Evolutionary conservation across 2,888 invertebrate species (phyloP), one percentile per base, ranked within the genome.

Genomic region (Mycalesis mineus): DNA sequence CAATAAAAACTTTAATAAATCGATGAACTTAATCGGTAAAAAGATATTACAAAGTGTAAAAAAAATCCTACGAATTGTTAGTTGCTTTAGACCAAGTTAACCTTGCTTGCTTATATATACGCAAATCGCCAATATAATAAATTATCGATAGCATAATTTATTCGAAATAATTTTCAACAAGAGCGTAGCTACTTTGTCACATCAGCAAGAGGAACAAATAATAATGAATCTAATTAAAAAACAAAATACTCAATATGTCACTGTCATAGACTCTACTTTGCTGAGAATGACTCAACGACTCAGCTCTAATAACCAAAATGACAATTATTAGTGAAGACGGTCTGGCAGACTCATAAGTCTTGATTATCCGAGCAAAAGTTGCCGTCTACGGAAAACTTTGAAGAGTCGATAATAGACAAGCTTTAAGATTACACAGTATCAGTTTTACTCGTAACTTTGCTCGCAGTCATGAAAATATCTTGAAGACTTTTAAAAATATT

Each of bases 271-370:
- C 53, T 59, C 58, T 63, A 60, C 65, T 66, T 67, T 63, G 56
- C 52, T 51, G 58, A 58, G 61, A 66, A 65, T 64, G 65, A 22
- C 22, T 22, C 22, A n/a, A n/a, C n/a, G 36, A 64, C 57, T 51
- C 56, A 57, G 55, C 63, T 65, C 62, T 68, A 76, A 78, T 80
- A 76, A 75, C 73, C 61, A 66, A 77, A 74, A 79, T 77, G 80
- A 80, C 82, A 83, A 81, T 82, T 82, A 75, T 69, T 64, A 70
- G 74, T 73, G 68, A 63, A 63, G 71, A 60, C 63, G 63, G 65
- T 67, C 80, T 72, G 72, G 69, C 73, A 80, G 82, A 78, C 81
- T 76, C 89, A 88, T 89, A 88, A 88, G 79, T 89, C 89, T 88
- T 88, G 88, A 88, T 88, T 89, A 89, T 69, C 66, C 61, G 65